phyloP scores from a whole-genome alignment of 2,888 invertebrate species.

The Vesta saturnalis region DNA sequence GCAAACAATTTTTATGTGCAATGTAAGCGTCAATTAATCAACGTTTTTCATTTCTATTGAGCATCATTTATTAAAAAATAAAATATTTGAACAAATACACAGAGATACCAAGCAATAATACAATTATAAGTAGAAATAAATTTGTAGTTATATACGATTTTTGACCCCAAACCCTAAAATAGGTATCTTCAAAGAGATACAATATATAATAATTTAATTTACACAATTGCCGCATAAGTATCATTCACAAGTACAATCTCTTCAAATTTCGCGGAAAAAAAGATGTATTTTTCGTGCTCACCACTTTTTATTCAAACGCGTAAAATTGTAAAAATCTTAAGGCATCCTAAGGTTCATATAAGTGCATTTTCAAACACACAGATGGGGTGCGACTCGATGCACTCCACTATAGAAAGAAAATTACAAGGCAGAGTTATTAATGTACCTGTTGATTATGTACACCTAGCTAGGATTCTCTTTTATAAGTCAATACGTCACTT shows the following conservation, averaged over 20 bases:
- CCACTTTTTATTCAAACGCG: slow-evolving; percentile 17
- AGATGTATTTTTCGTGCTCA: slow-evolving; percentile 31
- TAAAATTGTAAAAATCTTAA: slow-evolving; percentile 20
- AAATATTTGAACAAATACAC: slow-evolving; percentile 35
- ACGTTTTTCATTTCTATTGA: slow-evolving; percentile 24
- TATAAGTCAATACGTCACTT: too few relatives aligned
- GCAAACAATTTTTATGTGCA: too few relatives aligned
- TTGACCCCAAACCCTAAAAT: slow-evolving; percentile 6
- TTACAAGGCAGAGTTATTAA: too few relatives aligned
- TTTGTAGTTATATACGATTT: slow-evolving; percentile 7
- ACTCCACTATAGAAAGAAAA: too few relatives aligned
- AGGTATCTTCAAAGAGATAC: slow-evolving; percentile 13
- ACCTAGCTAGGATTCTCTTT: too few relatives aligned
- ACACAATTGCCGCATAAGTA: slow-evolving; percentile 18
- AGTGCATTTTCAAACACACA: slow-evolving; percentile 53
- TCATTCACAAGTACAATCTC: slow-evolving; percentile 38
- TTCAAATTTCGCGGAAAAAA: slow-evolving; percentile 47
- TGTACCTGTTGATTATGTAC: too few relatives aligned
- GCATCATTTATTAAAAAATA: slow-evolving; percentile 38
- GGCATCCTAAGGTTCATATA: slow-evolving; percentile 34
- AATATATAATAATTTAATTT: slow-evolving; percentile 15
- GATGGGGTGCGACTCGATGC: too few relatives aligned
- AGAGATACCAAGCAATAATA: slow-evolving; percentile 26
- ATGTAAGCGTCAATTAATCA: too few relatives aligned
- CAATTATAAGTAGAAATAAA: slow-evolving; percentile 25